phyloP scores from a whole-genome alignment of 2,888 invertebrate genomes.

The Malthinus seriepunctatus region DNA sequence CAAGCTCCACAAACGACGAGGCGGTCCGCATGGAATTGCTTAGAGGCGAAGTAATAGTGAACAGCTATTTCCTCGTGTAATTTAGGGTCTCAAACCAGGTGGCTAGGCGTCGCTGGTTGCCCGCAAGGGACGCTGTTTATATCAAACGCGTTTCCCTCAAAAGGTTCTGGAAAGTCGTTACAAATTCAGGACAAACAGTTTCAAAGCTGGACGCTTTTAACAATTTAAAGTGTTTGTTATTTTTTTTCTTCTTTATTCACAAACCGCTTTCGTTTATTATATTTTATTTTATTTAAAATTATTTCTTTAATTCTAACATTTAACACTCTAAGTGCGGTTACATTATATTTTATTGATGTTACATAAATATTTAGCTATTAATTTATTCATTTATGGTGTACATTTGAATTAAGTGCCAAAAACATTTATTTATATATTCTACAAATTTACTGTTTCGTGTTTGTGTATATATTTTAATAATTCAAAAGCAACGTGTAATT shows the following conservation, averaged over 20 bases:
- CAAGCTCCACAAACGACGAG: conserved; percentile 43
- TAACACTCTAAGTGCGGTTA: neutral
- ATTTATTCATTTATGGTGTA: conserved; percentile 1
- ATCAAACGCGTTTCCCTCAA: conserved; percentile 47
- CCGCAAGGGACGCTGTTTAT: conserved; percentile 45
- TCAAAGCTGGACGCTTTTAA: conserved; percentile 32
- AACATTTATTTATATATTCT: neutral
- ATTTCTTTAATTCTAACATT: neutral
- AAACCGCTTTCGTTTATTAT: neutral
- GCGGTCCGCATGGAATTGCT: conserved; percentile 46
- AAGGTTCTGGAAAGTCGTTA: conserved; percentile 44
- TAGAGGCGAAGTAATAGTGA: conserved; percentile 45
- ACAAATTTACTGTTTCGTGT: conserved; percentile 4
- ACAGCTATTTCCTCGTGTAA: conserved; percentile 49
- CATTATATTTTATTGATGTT: no score
- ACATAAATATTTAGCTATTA: conserved; percentile 5
- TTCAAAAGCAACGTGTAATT: conserved; percentile 3
- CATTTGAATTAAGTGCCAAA: conserved; percentile 2
- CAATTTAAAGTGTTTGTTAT: conserved; percentile 17
- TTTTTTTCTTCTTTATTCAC: neutral
- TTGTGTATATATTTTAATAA: neutral
- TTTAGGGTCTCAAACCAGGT: conserved; percentile 43
- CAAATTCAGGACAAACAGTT: conserved; percentile 43
- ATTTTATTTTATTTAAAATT: neutral
- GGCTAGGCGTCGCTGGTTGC: conserved; percentile 39